Evolutionary conservation across 1,140 invertebrate species (phyloP), one percentile per base, ranked within the genome.

Genomic region (Andrena cerasifolii): DNA sequence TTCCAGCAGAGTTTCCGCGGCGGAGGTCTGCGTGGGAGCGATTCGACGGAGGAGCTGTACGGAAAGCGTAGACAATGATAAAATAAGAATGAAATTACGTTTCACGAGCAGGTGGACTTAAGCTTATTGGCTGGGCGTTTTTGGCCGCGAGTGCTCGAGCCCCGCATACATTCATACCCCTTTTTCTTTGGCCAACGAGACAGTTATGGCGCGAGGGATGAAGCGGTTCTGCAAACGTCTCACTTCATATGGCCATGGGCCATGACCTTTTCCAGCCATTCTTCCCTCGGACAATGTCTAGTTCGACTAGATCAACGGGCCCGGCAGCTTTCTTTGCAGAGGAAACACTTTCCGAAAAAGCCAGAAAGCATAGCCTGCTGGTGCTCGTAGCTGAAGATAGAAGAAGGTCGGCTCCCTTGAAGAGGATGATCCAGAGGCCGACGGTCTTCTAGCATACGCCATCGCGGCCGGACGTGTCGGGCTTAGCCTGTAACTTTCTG

Each of bases 81-180:
- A 88, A 87, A 88, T 87, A 86, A 88, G 86, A 86, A 86, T 86
- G 84, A 87, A 87, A 87, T 89, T 85, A 81, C 77, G 83, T 82
- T 86, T 86, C 86, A 85, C 82, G 84, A 82, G 68, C 3, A 66
- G 74, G 67, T 66, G 68, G 72, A 62, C 61, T 61, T 28, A 31
- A 74, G 79, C 80, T 88, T 88, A 88, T 87, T 87, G 85, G 70
- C 78, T 62, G 58, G 72, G 77, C 61, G 70, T 83, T 84, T 78
- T 74, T 24, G 59, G 28, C 70, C 72, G 51, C 71, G 61, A 77
- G 80, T 79, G 68, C 74, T 59, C 74, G 65, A 66, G 56, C 43
- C 49, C 65, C 67, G n/a, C 63, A 65, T 70, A 80, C 66, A 70
- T 74, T 63, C 65, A 28, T 59, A 28, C n/a, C 7, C 49, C 61